Evolutionary conservation across 2,888 invertebrate species (phyloP).

Genomic region (Pherbina coryleti): DNA sequence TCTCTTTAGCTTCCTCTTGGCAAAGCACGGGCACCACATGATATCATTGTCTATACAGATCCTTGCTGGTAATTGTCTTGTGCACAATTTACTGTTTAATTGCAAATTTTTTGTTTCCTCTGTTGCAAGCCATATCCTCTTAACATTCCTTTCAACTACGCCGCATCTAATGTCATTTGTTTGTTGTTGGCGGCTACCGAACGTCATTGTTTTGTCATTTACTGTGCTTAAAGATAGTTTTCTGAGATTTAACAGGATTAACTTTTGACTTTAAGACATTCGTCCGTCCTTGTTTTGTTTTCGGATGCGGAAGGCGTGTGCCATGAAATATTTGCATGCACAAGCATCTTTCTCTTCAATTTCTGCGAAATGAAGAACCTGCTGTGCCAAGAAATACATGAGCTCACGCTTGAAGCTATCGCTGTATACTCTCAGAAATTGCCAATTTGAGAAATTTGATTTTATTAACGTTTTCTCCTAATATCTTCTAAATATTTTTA

Average conservation of each 20-base stretch:
- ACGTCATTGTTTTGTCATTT: conserved; percentile 3
- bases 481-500: too few species aligned
- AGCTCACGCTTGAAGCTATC: too few species aligned
- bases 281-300: not conserved
- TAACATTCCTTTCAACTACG: not conserved
- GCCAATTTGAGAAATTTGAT: too few species aligned
- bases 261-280: conserved; percentile 8
- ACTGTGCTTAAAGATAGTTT: conserved; percentile 5
- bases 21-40: conserved; percentile 12
- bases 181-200: not conserved
- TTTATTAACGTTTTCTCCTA: too few species aligned
- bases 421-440: too few species aligned
- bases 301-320: conserved; percentile 6
- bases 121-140: conserved; percentile 1
- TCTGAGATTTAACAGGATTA: conserved; percentile 8
- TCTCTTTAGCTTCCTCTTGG: not conserved
- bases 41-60: not conserved
- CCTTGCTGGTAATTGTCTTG: not conserved
- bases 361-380: too few species aligned
- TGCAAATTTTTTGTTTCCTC: not conserved
- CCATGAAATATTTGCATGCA: conserved; percentile 9
- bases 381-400: too few species aligned
- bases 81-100: conserved; percentile 18
- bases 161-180: conserved; percentile 4
- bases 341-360: too few species aligned